Conservation (phyloP, 2,797 vertebrate genomes). For the Prionace glauca region DNA sequence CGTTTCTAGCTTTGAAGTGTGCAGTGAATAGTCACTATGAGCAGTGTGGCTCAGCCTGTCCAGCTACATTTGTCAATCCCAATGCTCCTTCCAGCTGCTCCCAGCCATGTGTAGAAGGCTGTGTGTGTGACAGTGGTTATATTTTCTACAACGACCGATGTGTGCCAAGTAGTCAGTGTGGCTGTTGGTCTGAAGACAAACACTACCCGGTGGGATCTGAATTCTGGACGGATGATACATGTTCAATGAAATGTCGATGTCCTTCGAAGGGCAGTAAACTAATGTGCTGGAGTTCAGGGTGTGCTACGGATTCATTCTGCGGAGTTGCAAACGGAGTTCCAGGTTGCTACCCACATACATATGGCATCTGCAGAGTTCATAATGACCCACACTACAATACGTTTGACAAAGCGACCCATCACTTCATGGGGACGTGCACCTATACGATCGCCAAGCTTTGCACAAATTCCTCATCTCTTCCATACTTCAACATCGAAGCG, state of each 20-base stretch:
- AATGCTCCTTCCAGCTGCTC: background rate
- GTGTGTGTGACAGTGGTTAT: constrained; percentile 48
- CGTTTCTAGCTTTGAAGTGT: constrained; percentile 42
- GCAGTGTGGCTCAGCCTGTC: constrained; percentile 50
- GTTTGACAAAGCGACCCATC: constrained; percentile 65
- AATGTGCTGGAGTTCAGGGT: constrained; percentile 54
- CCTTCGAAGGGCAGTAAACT: constrained; percentile 48
- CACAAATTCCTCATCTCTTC: constrained; percentile 47
- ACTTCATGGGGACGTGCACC: constrained; percentile 65
- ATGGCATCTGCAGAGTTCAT: constrained; percentile 62
- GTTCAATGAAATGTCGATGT: constrained; percentile 60
- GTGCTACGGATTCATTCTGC: constrained; percentile 55
- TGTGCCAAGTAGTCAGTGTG: constrained; percentile 48
- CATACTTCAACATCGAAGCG: constrained; percentile 65
- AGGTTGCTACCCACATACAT: constrained; percentile 44
- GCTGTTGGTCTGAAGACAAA: constrained; percentile 55
- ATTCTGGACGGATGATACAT: constrained; percentile 64
- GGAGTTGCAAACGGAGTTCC: constrained; percentile 46
- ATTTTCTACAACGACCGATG: constrained; percentile 48
- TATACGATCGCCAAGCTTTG: constrained; percentile 68
- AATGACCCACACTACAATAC: constrained; percentile 64
- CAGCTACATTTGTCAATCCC: constrained; percentile 47
- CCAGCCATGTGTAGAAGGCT: constrained; percentile 45
- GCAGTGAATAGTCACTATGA: constrained; percentile 47
- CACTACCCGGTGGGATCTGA: constrained; percentile 61